These are phyloP conservation scores for Phaetusa simplex DNA, from an alignment of 2,113 vertebrate genomes.

Conservation along the genomic window DNA sequence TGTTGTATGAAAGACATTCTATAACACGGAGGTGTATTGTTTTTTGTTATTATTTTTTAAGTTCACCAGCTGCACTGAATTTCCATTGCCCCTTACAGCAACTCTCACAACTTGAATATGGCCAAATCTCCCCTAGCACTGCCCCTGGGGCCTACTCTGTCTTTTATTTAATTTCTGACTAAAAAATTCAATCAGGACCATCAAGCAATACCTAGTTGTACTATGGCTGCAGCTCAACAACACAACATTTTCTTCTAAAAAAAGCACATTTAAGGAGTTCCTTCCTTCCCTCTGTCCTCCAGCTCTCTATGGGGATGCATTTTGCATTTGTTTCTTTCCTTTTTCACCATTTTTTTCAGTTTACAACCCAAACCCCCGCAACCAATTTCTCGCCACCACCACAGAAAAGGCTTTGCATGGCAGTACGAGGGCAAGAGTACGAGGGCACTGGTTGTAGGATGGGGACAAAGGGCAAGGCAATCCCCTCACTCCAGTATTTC, in stretches of 20 bases:
- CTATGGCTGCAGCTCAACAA: not conserved
- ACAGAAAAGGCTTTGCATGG: not conserved
- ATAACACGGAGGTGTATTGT: conserved; percentile 45
- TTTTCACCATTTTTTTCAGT: not conserved
- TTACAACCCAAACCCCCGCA: not conserved
- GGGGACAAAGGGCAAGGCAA: not conserved
- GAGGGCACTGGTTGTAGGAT: no score
- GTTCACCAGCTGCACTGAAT: conserved; percentile 62
- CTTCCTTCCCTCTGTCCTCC: not conserved
- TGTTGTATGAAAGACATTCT: conserved; percentile 32
- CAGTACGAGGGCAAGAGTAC: no score
- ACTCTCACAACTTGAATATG: not conserved
- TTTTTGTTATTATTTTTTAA: conserved; percentile 41
- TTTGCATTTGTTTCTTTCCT: not conserved
- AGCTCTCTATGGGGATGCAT: not conserved
- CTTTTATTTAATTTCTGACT: conserved; percentile 37
- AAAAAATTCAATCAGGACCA: not conserved
- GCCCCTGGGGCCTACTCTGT: not conserved
- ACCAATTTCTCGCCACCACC: not conserved
- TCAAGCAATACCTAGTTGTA: not conserved
- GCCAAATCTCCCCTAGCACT: not conserved
- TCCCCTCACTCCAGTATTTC: not conserved
- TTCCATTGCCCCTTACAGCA: conserved; percentile 42
- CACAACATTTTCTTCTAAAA: not conserved
- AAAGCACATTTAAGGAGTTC: not conserved